These are phyloP conservation scores for Yoshiicerus persimilis DNA, from an alignment of 1,140 invertebrate genomes.

Conservation along the genomic window DNA sequence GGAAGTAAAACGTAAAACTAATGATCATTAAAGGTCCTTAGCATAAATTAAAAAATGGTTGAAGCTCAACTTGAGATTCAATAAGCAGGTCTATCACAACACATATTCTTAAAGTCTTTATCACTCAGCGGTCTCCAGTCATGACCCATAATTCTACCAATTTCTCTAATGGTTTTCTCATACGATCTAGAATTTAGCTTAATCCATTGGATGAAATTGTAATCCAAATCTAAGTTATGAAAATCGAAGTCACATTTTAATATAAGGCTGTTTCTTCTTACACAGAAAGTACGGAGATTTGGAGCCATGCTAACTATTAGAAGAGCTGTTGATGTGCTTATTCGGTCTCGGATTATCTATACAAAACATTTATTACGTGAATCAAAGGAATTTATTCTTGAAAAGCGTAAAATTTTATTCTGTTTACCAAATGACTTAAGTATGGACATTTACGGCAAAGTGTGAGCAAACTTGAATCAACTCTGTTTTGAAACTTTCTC, in stretches of 20 bases:
- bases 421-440: conserved; percentile 64
- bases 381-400: not conserved
- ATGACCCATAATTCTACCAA: conserved; percentile 68
- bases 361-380: not conserved
- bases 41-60: not conserved
- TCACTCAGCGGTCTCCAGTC: conserved; percentile 74
- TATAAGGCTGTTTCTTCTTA: conserved; percentile 72
- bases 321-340: conserved; percentile 76
- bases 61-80: not conserved
- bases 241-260: conserved; percentile 69
- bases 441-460: conserved; percentile 64
- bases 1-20: not conserved
- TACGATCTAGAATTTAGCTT: conserved; percentile 61
- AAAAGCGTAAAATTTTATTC: not conserved
- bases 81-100: conserved; percentile 20
- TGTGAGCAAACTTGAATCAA: conserved; percentile 65
- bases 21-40: not conserved
- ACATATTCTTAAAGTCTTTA: conserved; percentile 63
- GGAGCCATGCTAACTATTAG: conserved; percentile 68
- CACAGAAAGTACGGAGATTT: conserved; percentile 65
- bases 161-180: conserved; percentile 66
- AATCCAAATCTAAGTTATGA: conserved; percentile 56
- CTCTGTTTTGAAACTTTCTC: conserved; percentile 65
- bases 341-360: conserved; percentile 72
- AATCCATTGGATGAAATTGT: conserved; percentile 42